phyloP scores from a whole-genome alignment of 2,888 invertebrate species.

The Eilema depressum region DNA sequence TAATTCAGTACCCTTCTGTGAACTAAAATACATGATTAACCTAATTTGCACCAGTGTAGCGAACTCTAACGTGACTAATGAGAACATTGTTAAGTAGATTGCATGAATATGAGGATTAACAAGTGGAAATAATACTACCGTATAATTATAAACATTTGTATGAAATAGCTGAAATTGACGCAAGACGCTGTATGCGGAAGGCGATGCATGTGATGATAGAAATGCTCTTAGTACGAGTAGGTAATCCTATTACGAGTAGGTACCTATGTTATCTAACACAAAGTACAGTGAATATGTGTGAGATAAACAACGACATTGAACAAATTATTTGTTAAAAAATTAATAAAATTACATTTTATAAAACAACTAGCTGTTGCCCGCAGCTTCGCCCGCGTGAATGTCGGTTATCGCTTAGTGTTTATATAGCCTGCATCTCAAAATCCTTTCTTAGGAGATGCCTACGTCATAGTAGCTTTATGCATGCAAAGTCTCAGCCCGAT shows the following conservation, averaged over 20 bases:
- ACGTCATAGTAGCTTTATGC: too few relatives aligned
- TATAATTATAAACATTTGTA: constrained; percentile 7
- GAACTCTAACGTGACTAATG: constrained; percentile 53
- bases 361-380: too few relatives aligned
- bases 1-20: constrained; percentile 53
- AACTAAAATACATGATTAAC: constrained; percentile 61
- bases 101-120: constrained; percentile 40
- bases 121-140: constrained; percentile 14
- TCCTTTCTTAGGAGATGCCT: too few relatives aligned
- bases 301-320: too few relatives aligned
- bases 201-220: background rate
- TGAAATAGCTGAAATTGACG: background rate
- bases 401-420: too few relatives aligned
- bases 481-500: too few relatives aligned
- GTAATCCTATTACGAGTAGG: too few relatives aligned
- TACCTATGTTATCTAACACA: too few relatives aligned
- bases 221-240: background rate
- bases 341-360: too few relatives aligned
- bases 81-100: constrained; percentile 52
- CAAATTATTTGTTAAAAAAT: background rate
- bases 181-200: background rate
- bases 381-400: too few relatives aligned
- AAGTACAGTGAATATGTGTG: too few relatives aligned
- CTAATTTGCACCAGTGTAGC: constrained; percentile 56
- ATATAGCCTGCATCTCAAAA: too few relatives aligned